Base-by-base conservation (phyloP, 1,140 invertebrate species). In the Lasaia peninsularis region DNA sequence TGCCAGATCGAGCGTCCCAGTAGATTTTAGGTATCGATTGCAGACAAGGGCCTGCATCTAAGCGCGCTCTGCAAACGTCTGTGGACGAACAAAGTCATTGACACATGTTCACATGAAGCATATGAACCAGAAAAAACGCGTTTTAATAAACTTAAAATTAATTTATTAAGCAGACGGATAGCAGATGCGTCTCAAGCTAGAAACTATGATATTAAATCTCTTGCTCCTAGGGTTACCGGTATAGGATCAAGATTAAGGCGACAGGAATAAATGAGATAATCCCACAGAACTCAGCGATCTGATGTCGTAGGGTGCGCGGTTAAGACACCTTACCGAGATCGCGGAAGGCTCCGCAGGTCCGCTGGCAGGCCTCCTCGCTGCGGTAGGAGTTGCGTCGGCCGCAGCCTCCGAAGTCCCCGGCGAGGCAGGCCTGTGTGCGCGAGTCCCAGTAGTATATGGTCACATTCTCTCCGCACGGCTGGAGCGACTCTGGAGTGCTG, bases 331-430 rank as follows among this genome's bases (percentile, higher is more conserved):
- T 24, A 95, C 95, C 94, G 75, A 94, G 89, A 65, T 91, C 92
- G 70, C 89, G 90, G 89, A 94, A 95, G 40, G 79, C 78, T 52
- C 96, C 94, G 70, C 96, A 97, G 10, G 93, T 91, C 62, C 95
- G 89, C 76, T 96, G 92, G 74, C 97, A 98, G 64, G 96, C 94
- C 74, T 97, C 96, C 69, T 94, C 93, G 0, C 92, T 75, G 59
- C 92, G 85, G 83, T 96, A 98, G 65, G 93, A 90, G 90, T 96
- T 96, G 28, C 93, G 92, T 78, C 96, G 94, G 33, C 91, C 90
- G 72, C 96, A 97, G 31, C 93, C 95, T 8, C 93, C 93, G 71
- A 95, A 95, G 28, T 91, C 90, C 68, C 96, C 96, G 52, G 90
- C 83, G 50, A 92, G 79, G 69, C 96, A 97, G 9, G 85, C 75